Evolutionary conservation across 1,140 invertebrate species (phyloP).

Genomic region (Drosophila persimilis): DNA sequence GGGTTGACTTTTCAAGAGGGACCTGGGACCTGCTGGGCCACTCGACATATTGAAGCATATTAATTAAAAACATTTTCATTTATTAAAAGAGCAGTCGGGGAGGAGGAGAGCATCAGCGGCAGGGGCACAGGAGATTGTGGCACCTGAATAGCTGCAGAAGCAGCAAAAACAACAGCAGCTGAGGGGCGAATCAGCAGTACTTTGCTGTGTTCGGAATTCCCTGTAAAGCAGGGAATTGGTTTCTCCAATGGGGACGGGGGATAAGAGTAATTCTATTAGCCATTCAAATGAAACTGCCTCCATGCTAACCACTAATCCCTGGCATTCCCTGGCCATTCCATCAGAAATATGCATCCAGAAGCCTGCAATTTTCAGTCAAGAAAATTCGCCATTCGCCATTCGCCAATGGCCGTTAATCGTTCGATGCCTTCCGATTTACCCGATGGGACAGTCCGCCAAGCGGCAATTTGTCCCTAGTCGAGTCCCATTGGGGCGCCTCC

Average conservation of each 20-base stretch:
- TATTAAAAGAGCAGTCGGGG: conserved; percentile 65
- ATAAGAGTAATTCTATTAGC: no score
- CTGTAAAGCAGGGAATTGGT: not conserved
- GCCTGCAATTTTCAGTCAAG: not conserved
- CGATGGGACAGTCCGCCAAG: not conserved
- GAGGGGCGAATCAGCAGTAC: not conserved
- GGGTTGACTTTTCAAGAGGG: conserved; percentile 24
- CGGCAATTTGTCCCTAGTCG: conserved; percentile 46
- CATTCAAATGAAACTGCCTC: no score
- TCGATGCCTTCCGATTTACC: not conserved
- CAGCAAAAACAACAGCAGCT: no score
- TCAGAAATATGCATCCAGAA: not conserved
- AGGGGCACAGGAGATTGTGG: no score
- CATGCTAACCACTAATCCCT: no score
- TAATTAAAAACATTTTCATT: conserved; percentile 79
- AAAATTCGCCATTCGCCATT: not conserved
- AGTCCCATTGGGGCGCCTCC: conserved; percentile 27
- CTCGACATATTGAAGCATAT: conserved; percentile 78
- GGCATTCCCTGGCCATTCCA: not conserved
- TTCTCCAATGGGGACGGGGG: no score
- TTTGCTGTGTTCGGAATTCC: no score
- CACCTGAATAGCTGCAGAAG: conserved; percentile 2
- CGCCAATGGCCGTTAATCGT: conserved; percentile 1
- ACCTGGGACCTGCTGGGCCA: conserved; percentile 36
- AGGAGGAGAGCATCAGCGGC: no score